Conservation (phyloP, 2,888 invertebrate species). For the Hypomecis punctinalis region DNA sequence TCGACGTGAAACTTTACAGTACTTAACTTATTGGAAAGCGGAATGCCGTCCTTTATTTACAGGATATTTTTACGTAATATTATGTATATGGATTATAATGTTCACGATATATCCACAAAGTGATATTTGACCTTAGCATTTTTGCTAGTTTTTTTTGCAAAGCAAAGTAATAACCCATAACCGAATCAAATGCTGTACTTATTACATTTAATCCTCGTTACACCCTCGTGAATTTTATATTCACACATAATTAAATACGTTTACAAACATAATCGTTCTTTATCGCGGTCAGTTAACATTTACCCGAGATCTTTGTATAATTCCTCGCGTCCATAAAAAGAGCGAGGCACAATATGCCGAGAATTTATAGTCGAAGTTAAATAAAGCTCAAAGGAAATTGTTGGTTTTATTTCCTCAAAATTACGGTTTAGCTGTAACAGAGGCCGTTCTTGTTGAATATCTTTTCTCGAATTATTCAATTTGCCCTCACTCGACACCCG, state of each 20-base stretch:
- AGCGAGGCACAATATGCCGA: conserved; percentile 46
- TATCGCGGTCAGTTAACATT: conserved; percentile 32
- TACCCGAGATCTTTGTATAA: conserved; percentile 31
- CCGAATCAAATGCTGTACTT: not conserved
- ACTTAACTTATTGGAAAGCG: conserved; percentile 12
- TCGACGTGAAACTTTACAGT: conserved; percentile 7
- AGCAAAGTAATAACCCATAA: not conserved
- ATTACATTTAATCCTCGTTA: conserved; percentile 3
- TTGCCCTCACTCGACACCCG: conserved; percentile 46
- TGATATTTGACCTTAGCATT: no score
- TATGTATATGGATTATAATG: no score
- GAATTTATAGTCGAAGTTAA: conserved; percentile 57
- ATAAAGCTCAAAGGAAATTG: conserved; percentile 57
- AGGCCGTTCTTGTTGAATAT: conserved; percentile 55
- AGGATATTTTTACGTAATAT: no score
- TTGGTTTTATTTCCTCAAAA: conserved; percentile 62
- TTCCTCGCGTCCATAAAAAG: conserved; percentile 43
- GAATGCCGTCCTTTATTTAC: no score
- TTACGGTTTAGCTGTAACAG: conserved; percentile 58
- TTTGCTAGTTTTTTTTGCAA: not conserved
- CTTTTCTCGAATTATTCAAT: conserved; percentile 63
- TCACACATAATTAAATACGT: conserved; percentile 21
- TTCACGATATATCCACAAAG: no score
- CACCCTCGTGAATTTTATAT: conserved; percentile 17
- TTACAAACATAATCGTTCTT: conserved; percentile 22